Evolutionary conservation across 2,888 invertebrate species (phyloP).

Genomic region (Drosophila mimica): DNA sequence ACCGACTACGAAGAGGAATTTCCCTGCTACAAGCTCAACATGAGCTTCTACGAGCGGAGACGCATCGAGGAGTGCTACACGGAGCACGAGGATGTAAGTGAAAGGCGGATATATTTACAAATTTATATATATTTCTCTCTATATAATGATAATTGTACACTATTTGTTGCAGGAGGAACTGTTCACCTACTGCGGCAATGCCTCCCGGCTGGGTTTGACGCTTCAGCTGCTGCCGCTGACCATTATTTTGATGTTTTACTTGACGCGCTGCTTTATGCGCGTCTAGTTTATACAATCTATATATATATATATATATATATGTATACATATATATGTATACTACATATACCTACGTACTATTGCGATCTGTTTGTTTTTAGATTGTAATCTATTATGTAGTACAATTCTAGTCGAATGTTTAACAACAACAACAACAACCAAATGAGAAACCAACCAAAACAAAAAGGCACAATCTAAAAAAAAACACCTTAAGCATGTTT

Average conservation of each 20-base stretch:
- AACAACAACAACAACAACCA: slow-evolving; percentile 50
- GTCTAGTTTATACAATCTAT: slow-evolving; percentile 60
- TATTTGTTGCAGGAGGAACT: slow-evolving; percentile 76
- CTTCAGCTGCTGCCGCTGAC: slow-evolving; percentile 70
- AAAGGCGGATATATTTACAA: neutral
- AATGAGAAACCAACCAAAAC: slow-evolving; percentile 38
- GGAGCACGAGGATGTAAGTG: slow-evolving; percentile 89
- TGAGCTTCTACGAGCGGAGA: slow-evolving; percentile 89
- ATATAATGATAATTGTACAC: neutral
- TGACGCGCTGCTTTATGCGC: slow-evolving; percentile 75
- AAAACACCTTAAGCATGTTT: slow-evolving; percentile 45
- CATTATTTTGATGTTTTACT: slow-evolving; percentile 75
- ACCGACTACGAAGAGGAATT: slow-evolving; percentile 86
- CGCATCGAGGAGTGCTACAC: slow-evolving; percentile 91
- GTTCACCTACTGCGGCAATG: slow-evolving; percentile 84
- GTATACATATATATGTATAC: slow-evolving; percentile 37
- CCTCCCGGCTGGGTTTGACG: slow-evolving; percentile 67
- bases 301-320: slow-evolving; percentile 47
- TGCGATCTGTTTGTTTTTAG: slow-evolving; percentile 61
- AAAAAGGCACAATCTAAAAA: slow-evolving; percentile 63
- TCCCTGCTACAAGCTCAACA: slow-evolving; percentile 91
- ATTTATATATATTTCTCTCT: neutral
- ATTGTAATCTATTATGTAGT: slow-evolving; percentile 70
- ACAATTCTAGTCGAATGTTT: slow-evolving; percentile 75
- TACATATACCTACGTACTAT: slow-evolving; percentile 55